phyloP scores from a whole-genome alignment of 1,140 invertebrate species.

The Physella acuta region DNA sequence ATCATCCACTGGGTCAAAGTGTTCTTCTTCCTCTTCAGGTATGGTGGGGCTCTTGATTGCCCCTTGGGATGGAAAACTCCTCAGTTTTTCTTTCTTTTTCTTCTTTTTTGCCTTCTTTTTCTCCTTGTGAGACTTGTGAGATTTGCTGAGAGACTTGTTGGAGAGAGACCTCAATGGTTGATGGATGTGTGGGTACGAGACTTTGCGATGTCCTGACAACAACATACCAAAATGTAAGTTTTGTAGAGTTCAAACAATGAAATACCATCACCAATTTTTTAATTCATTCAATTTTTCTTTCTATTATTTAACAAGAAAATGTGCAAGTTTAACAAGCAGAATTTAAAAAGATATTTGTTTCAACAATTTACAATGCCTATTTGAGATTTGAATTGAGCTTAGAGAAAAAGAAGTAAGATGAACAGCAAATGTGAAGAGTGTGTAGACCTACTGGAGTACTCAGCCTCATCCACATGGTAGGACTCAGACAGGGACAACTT shows the following conservation, averaged over 20 bases:
- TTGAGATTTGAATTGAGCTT: too few species aligned
- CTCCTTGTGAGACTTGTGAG: conserved; percentile 14
- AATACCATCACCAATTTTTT: conserved; percentile 4
- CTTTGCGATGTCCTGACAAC: conserved; percentile 41
- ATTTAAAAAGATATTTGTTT: not conserved
- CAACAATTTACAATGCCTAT: too few species aligned
- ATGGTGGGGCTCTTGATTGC: conserved; percentile 48
- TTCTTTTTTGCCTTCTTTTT: conserved; percentile 55
- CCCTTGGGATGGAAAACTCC: conserved; percentile 47
- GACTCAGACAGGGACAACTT: conserved; percentile 24
- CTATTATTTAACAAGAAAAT: not conserved
- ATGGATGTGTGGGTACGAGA: conserved; percentile 50
- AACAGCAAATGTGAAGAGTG: too few species aligned
- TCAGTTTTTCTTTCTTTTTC: conserved; percentile 48
- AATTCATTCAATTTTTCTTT: not conserved
- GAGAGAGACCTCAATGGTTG: conserved; percentile 47
- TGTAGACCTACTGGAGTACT: conserved; percentile 29
- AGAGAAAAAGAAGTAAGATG: too few species aligned
- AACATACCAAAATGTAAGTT: conserved; percentile 8
- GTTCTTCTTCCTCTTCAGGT: conserved; percentile 38
- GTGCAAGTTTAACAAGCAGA: not conserved
- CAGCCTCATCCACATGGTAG: conserved; percentile 33
- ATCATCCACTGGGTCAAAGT: not conserved
- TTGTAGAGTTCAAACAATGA: not conserved
- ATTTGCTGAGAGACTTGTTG: conserved; percentile 40